phyloP scores from a whole-genome alignment of 2,113 vertebrate genomes.

The Prolemur simus region DNA sequence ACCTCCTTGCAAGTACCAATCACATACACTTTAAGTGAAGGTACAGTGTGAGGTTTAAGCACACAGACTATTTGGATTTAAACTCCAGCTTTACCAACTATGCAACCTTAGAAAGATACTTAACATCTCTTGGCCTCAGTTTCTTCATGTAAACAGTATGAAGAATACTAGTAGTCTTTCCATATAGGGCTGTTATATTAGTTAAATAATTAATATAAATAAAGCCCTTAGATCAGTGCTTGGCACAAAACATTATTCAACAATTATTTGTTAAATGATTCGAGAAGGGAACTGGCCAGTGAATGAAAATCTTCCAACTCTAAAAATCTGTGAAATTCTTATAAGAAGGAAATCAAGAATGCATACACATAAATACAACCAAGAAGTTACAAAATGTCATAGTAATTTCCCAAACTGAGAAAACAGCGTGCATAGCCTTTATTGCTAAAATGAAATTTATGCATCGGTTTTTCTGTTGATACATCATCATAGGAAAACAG shows the following conservation, averaged over 20 bases:
- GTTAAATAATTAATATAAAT: not conserved
- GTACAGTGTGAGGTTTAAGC: not conserved
- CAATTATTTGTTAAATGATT: slow-evolving; percentile 8
- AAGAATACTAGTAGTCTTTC: not conserved
- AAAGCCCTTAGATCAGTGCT: not conserved
- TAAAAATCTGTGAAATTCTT: not conserved
- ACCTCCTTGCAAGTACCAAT: not conserved
- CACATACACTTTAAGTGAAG: not conserved
- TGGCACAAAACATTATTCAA: not conserved
- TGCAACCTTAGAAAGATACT: not conserved
- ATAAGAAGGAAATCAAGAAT: not conserved
- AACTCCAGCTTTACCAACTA: not conserved
- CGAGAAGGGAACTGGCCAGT: not conserved
- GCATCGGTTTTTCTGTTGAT: not conserved
- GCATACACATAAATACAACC: not conserved
- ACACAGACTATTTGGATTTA: not conserved
- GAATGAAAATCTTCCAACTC: not conserved
- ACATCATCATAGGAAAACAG: not conserved
- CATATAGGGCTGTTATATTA: not conserved
- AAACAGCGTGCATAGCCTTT: not conserved
- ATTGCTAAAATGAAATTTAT: slow-evolving; percentile 7
- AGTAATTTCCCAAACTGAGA: not conserved
- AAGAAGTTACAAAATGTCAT: not conserved
- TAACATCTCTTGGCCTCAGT: not conserved
- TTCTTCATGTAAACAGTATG: not conserved